These are phyloP conservation scores for Pangasius sanitwongsei DNA, from an alignment of 2,797 vertebrate genomes.

Conservation along the genomic window DNA sequence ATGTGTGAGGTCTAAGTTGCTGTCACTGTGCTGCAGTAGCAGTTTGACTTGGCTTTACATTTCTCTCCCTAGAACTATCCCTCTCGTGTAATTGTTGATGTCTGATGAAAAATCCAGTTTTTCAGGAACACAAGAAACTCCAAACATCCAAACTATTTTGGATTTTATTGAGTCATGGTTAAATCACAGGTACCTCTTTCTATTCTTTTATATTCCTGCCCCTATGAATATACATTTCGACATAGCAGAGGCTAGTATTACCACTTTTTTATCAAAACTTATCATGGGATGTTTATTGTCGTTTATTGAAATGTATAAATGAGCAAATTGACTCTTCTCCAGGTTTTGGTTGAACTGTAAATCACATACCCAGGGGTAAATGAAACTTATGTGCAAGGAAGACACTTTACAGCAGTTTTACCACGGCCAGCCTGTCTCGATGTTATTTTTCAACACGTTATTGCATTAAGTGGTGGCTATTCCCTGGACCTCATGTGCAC, in stretches of 20 bases:
- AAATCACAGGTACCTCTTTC: neutral
- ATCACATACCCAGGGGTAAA: neutral
- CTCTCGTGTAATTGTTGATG: conserved; percentile 19
- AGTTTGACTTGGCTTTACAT: neutral
- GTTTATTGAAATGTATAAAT: neutral
- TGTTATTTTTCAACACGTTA: neutral
- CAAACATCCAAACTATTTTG: too few species aligned
- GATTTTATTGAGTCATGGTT: neutral
- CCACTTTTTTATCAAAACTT: neutral
- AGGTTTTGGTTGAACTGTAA: neutral
- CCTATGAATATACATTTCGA: neutral
- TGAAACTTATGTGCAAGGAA: neutral
- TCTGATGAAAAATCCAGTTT: conserved; percentile 8
- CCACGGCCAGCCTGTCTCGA: neutral
- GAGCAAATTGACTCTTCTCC: neutral
- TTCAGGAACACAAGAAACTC: neutral
- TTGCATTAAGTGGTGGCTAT: neutral
- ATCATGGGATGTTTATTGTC: neutral
- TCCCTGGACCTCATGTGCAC: neutral
- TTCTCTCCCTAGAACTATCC: neutral
- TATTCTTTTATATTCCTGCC: neutral
- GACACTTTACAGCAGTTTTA: neutral
- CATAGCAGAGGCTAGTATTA: neutral
- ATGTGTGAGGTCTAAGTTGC: conserved; percentile 10
- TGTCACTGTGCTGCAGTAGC: neutral